Base-by-base conservation (phyloP, 2,797 vertebrate genomes). In the Neopelma chrysocephalum region DNA sequence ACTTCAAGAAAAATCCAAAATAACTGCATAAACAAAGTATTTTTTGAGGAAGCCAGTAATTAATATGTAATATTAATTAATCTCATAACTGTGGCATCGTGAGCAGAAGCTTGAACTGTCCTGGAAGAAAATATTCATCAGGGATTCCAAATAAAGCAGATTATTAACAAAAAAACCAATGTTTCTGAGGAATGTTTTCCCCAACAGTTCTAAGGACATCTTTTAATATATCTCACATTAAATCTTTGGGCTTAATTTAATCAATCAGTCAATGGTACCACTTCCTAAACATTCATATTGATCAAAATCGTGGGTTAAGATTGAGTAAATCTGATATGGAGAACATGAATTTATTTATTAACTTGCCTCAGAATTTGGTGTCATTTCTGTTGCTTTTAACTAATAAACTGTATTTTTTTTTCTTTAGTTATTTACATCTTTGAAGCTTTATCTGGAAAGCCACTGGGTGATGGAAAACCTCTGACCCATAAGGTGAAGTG, bases 361-460 rank as follows among this genome's bases (percentile, higher is more conserved):
- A 64, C 18, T 25, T 82, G 17, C 10, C 29, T 89, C 38, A 58
- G 64, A 76, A 27, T 13, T 87, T 7, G 2, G 6, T 15, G 20
- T n/a, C 15, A 18, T 62, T 72, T 43, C 32, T 53, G 43, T 27
- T 31, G 66, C n/a, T 76, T 87, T 69, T 45, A 22, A 56, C 70
- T 84, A 77, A 94, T 32, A 71, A 89, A 56, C 15, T 4, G 3
- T 56, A 1, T 78, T 14, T 48, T 10, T 90, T 92, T 53, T 65
- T 58, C 50, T 85, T 31, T 91, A 99, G 99, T 98, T 82, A 97
- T 99, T 94, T 98, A 98, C 96, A 97, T 99, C 48, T 99, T 99
- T 97, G 99, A 99, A 68, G 98, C 98, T 75, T 97, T 99, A 79
- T 98, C 98, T 29, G 99, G 99, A 94, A 99, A 99, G 96, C 97